These are phyloP conservation scores for Smithornis capensis DNA, from an alignment of 2,113 vertebrate genomes.

Conservation along the genomic window DNA sequence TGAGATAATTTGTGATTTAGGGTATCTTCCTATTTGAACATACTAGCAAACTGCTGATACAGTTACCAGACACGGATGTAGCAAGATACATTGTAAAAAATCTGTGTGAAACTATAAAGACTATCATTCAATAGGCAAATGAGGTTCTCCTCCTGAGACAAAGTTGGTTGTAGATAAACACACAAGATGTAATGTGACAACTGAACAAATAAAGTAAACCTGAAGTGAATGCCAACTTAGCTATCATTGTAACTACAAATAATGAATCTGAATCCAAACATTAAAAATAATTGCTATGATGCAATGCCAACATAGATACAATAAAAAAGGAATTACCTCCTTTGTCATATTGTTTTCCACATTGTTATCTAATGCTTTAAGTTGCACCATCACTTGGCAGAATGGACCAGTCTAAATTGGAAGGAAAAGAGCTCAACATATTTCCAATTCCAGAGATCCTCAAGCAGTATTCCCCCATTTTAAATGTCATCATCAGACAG, in stretches of 20 bases:
- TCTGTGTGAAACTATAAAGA: not conserved
- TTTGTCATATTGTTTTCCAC: not conserved
- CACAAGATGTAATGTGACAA: not conserved
- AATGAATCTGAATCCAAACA: not conserved
- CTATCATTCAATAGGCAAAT: not conserved
- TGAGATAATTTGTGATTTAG: not conserved
- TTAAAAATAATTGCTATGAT: not conserved
- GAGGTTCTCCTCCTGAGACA: not conserved
- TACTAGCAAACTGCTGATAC: not conserved
- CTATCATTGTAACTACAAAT: not conserved
- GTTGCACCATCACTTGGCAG: not conserved
- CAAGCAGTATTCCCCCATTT: not conserved
- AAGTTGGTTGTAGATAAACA: not conserved
- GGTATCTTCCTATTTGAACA: not conserved
- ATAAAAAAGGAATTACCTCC: not conserved
- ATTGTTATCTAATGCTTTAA: not conserved
- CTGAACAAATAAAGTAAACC: not conserved
- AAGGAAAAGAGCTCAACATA: not conserved
- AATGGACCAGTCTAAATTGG: not conserved
- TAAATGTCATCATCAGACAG: not conserved
- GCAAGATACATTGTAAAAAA: not conserved
- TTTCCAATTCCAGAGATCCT: constrained; percentile 41
- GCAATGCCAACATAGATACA: not conserved
- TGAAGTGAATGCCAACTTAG: not conserved
- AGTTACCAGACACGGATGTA: not conserved